phyloP scores from a whole-genome alignment of 2,797 vertebrate genomes.

The Serranus cabrilla region DNA sequence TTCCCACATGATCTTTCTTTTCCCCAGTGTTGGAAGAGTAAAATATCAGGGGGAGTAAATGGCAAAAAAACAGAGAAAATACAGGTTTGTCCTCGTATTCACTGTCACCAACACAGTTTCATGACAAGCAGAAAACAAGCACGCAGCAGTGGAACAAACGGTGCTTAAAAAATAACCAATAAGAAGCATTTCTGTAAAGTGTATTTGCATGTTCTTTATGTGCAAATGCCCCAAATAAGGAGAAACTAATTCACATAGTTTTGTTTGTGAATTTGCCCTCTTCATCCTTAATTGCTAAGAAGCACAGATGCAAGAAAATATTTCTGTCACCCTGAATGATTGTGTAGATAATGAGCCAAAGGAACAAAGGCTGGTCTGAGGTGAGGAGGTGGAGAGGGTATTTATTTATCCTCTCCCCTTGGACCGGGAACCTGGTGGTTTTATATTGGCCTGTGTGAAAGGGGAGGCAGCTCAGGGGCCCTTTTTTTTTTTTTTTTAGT shows the following conservation, averaged over 20 bases:
- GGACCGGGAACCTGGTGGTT: constrained; percentile 55
- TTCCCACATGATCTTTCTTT: not conserved
- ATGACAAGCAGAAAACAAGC: not conserved
- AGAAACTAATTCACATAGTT: not conserved
- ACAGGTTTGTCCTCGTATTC: not conserved
- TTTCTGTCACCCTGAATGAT: constrained; percentile 22
- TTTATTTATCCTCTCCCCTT: constrained; percentile 26
- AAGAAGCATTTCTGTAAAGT: not conserved
- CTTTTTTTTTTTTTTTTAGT: constrained; percentile 44
- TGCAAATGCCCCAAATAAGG: not conserved
- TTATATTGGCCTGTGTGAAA: constrained; percentile 64
- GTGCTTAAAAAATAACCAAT: not conserved
- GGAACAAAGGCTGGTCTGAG: constrained; percentile 8
- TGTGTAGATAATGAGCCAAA: constrained; percentile 4
- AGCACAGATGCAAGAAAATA: constrained; percentile 6
- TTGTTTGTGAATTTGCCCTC: not conserved
- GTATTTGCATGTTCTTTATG: not conserved
- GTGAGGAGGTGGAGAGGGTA: constrained; percentile 40
- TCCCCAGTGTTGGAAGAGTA: not conserved
- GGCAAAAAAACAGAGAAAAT: not conserved
- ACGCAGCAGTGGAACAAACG: not conserved
- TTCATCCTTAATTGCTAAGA: not conserved
- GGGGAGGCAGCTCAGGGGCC: constrained; percentile 44
- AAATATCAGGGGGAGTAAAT: not conserved
- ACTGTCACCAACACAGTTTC: not conserved